Base-by-base conservation (phyloP, 1,140 invertebrate genomes). In the Pteromalus puparum region DNA sequence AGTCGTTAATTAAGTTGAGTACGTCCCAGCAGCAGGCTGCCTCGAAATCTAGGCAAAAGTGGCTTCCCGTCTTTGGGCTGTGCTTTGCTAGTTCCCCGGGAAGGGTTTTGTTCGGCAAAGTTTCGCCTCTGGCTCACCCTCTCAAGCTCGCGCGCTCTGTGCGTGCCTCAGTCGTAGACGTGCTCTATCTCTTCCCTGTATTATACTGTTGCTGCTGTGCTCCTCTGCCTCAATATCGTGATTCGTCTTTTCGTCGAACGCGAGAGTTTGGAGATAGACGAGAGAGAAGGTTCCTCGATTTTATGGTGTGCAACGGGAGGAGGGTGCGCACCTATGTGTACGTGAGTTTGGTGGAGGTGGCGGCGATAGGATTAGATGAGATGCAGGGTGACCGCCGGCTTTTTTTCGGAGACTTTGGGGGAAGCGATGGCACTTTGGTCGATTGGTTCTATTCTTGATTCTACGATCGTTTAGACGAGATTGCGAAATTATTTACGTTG, bases 1-100 rank as follows among this genome's bases (percentile, higher is more conserved):
- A 46, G 18, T 76, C 75, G 75, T 76, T 76, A 76, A 76, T 76
- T 76, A 76, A 76, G 75, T 76, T 76, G 75, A 76, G 75, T 76
- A 34, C n/a, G 42, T 53, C 42, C 67, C 61, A 5, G 42, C 46
- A 42, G 38, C 53, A n/a, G 53, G 15, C 61, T 79, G 10, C 28
- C 34, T 72, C 21, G 26, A 46, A 26, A 42, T 53, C 65, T 81
- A 18, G 7, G 21, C 65, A 38, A 73, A 73, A 73, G 72, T 70
- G 68, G 68, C 46, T 81, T 77, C 74, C 81, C 30, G 28, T 75
- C 28, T 75, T 46, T 75, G 34, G 30, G 73, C 73, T 42, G 38
- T 42, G 73, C 73, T 75, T 24, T 28, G 46, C 75, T 46, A 46
- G 42, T 18, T 42, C 26, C 21, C 9, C 73, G 42, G 24, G 42